Evolutionary conservation across 1,140 invertebrate species (phyloP).

Genomic region (Drosophila pachea): DNA sequence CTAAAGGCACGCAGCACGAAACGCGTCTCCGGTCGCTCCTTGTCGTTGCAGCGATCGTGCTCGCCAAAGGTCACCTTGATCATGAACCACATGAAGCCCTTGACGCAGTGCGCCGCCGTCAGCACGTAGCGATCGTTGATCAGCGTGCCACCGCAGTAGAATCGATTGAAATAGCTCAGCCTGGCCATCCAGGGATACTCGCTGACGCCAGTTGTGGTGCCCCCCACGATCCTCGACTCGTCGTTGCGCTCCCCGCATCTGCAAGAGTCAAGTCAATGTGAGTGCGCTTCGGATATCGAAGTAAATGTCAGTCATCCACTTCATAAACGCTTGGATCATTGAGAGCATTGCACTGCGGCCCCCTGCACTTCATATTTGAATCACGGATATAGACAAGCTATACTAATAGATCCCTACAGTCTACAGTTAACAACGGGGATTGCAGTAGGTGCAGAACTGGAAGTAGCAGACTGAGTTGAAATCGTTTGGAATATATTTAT

Average conservation of each 20-base stretch:
- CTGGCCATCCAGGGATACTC: slow-evolving; percentile 92
- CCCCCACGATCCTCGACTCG: slow-evolving; percentile 87
- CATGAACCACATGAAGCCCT: slow-evolving; percentile 94
- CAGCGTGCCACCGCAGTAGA: slow-evolving; percentile 91
- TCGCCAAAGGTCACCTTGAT: slow-evolving; percentile 92
- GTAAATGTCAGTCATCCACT: slow-evolving; percentile 28
- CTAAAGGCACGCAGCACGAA: slow-evolving; percentile 86
- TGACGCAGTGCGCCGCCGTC: slow-evolving; percentile 90
- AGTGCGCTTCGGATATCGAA: slow-evolving; percentile 6
- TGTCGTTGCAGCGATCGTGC: slow-evolving; percentile 89
- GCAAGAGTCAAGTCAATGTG: slow-evolving; percentile 60
- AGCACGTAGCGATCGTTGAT: slow-evolving; percentile 90
- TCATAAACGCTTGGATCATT: background rate
- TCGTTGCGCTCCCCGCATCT: slow-evolving; percentile 89
- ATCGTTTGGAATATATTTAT: no score
- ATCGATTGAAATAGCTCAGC: slow-evolving; percentile 88
- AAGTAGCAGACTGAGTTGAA: no score
- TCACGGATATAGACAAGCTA: background rate
- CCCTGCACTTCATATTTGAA: background rate
- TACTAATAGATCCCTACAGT: no score
- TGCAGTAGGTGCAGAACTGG: no score
- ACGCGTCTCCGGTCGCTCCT: slow-evolving; percentile 84
- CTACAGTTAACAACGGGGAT: no score
- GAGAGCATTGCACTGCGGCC: background rate
- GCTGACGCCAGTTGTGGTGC: slow-evolving; percentile 83